Base-by-base conservation (phyloP, 1,140 invertebrate genomes). In the Anthonomus grandis region DNA sequence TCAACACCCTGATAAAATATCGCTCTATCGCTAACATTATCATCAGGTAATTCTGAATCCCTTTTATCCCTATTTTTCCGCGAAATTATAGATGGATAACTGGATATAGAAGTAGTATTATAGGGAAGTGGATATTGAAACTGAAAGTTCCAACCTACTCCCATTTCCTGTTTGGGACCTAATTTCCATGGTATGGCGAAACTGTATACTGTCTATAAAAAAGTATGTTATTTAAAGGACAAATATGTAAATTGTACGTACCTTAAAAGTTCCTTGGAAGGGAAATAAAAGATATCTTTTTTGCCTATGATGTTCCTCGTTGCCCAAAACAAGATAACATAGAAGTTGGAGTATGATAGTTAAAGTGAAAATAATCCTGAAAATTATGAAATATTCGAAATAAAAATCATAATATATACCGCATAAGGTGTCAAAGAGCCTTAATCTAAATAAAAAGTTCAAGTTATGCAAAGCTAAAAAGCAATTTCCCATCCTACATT, bases 71-170 rank as follows among this genome's bases (percentile, higher is more conserved):
- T 36, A 9, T 36, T 42, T 25, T 19, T 22, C 21, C 53, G 34
- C 3, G 56, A 44, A 15, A 64, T 17, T 13, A 24, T 55, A 2
- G 53, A 54, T n/a, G 62, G 62, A 57, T 62, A 64, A 45, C 23
- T 59, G 39, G 36, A n/a, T 21, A 56, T 22, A 27, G 15, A 17
- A 15, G 57, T 54, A 24, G 54, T 50, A 21, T 57, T 59, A 23
- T 45, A 45, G 2, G 63, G 50, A n/a, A 53, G 19, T 1, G 60
- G 34, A 45, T 63, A 64, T 36, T 64, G 63, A 50, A 59, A 64
- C 45, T 64, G 63, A 38, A 64, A 51, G 49, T 64, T 64, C 63
- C 63, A 64, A 1, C 60, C 60, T 1, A 62, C 52, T 9, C 60
- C 60, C 63, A 64, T 64, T 38, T 61, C 61, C 34, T 60, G 57